These are phyloP conservation scores for Caenorhabditis inopinata DNA, from an alignment of 1,140 invertebrate species.

Conservation along the genomic window DNA sequence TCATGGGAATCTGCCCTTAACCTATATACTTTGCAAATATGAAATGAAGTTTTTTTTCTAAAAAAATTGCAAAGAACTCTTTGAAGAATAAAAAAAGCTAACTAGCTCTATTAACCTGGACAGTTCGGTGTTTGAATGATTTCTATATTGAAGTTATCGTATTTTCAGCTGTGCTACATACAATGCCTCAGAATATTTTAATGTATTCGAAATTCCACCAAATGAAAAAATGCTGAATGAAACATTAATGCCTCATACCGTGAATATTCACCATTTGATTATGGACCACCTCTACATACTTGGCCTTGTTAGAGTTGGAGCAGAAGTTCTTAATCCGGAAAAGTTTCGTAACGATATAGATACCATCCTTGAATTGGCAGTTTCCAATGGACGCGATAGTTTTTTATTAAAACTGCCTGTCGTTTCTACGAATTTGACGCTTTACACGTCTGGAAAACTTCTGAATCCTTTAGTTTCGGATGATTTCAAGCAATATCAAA, in stretches of 20 bases:
- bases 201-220: too few relatives aligned
- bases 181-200: too few relatives aligned
- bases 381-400: slow-evolving; percentile 3
- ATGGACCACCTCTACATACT: background rate
- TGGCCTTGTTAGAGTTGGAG: background rate
- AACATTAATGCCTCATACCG: background rate
- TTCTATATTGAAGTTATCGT: too few relatives aligned
- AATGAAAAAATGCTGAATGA: background rate
- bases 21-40: too few relatives aligned
- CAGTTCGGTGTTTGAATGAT: too few relatives aligned
- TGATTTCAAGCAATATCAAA: background rate
- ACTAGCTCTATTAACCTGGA: too few relatives aligned
- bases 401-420: background rate
- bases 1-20: too few relatives aligned
- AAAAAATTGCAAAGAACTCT: too few relatives aligned
- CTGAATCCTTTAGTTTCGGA: background rate
- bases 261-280: background rate
- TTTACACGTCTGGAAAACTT: background rate
- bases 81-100: too few relatives aligned
- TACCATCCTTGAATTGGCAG: background rate
- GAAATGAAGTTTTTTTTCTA: too few relatives aligned
- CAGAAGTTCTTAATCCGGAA: background rate
- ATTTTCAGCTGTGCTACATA: too few relatives aligned
- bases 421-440: background rate
- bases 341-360: background rate